Percentiles rank a stretch among this genome's conserved stretches.
Conservation (phyloP, 2,113 vertebrate species). For the Haplotaxodon microlepis region DNA sequence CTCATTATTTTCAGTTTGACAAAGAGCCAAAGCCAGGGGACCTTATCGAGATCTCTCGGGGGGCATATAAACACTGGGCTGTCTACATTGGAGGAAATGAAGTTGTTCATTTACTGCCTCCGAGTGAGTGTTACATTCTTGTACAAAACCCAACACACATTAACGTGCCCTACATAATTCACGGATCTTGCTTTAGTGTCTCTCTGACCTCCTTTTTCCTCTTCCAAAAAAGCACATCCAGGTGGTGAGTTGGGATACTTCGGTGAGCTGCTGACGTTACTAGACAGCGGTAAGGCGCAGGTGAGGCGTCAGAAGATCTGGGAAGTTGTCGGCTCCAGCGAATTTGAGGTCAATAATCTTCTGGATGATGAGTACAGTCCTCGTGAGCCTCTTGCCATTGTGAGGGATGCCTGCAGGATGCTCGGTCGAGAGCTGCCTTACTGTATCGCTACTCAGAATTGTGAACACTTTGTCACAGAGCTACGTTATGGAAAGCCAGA, state of each 20-base stretch:
- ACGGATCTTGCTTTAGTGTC: not conserved
- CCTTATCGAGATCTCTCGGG: slow-evolving; percentile 76
- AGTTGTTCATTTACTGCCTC: slow-evolving; percentile 74
- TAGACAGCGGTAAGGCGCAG: not conserved
- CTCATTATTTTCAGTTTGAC: slow-evolving; percentile 24
- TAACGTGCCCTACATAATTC: not conserved
- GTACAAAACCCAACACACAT: not conserved
- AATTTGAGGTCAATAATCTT: not conserved
- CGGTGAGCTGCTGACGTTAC: not conserved
- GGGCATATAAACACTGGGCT: slow-evolving; percentile 75
- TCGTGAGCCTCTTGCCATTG: not conserved
- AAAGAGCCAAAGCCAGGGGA: slow-evolving; percentile 66
- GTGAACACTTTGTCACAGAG: slow-evolving; percentile 39
- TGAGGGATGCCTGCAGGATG: slow-evolving; percentile 3
- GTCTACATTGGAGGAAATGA: slow-evolving; percentile 76
- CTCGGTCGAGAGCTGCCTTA: not conserved
- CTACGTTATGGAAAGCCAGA: slow-evolving; percentile 27
- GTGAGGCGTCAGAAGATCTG: slow-evolving; percentile 20
- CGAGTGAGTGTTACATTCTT: slow-evolving; percentile 40
- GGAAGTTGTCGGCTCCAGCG: not conserved
- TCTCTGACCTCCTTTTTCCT: not conserved
- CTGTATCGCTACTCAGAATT: not conserved
- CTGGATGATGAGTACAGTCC: slow-evolving; percentile 1
- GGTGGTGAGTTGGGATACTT: not conserved
- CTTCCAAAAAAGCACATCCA: not conserved